Conservation (phyloP, 2,797 vertebrate species). For the Lithobates pipiens region DNA sequence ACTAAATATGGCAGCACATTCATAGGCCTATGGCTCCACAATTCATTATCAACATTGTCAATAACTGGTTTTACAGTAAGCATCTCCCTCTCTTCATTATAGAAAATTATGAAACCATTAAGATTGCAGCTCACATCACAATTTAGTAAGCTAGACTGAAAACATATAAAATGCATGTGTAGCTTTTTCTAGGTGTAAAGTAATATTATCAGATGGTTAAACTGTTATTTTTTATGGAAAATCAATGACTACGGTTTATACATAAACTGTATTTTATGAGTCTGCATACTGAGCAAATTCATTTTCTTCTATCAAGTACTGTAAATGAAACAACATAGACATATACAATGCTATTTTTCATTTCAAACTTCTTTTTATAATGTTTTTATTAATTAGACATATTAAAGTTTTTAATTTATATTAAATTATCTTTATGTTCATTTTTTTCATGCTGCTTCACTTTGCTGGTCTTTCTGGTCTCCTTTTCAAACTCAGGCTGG, state of each 20-base stretch:
- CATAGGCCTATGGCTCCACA: constrained; percentile 53
- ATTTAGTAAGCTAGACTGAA: not conserved
- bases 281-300: not conserved
- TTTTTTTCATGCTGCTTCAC: not conserved
- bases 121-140: constrained; percentile 13
- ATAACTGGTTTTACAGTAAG: constrained; percentile 62
- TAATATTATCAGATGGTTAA: not conserved
- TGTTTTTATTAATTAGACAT: not conserved
- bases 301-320: not conserved
- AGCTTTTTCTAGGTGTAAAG: not conserved
- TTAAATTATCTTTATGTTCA: not conserved
- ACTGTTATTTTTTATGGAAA: constrained; percentile 9
- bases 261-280: constrained; percentile 10
- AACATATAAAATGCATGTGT: not conserved
- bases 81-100: constrained; percentile 57
- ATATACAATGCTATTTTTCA: not conserved
- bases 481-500: too few relatives aligned
- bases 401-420: not conserved
- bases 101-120: constrained; percentile 54
- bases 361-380: not conserved
- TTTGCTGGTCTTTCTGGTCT: not conserved
- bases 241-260: not conserved
- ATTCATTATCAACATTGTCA: constrained; percentile 58
- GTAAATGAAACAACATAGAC: not conserved
- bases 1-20: constrained; percentile 61